Base-by-base conservation (phyloP, 2,888 invertebrate species). In the Campoplex nolae region DNA sequence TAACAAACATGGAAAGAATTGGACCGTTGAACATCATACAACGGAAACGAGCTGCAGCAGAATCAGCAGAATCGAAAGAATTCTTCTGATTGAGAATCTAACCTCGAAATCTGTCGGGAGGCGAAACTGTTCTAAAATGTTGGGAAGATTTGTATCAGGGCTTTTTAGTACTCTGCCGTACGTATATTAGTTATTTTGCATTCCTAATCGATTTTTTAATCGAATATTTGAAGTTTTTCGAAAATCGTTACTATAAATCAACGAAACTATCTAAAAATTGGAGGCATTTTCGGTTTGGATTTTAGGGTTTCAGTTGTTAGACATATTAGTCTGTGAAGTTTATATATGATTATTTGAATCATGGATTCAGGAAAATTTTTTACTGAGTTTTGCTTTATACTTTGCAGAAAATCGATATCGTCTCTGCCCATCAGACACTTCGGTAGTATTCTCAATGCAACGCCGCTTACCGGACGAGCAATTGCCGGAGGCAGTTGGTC, bases 401-500 rank as follows among this genome's bases (percentile, higher is more conserved):
- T 80, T 84, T 78, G 7, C 38, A 90, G 89, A 32, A 83, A 77
- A 51, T 11, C 86, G 4, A 35, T 79, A 16, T 42, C 70, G 2
- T 32, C 82, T 0, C 74, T 51, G 56, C n/a, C 67, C 6, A 81
- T 70, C 13, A 86, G 32, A 48, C 77, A 68, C 32, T 84, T 88
- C n/a, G 67, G 67, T 38, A 82, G 76, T 4, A 67, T 83, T 28
- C 56, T 75, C 13, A 84, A 84, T 84, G 74, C 56, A 32, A 11
- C 56, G 56, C 32, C 58, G 23, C 6, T 71, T 16, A 56, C 35
- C 11, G 54, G 58, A 65, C 83, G 80, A 45, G 76, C 84, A 68
- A 54, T 80, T 54, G 85, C 87, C 51, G 91, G 90, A 79, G 91
- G 91, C 48, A 84, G 88, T 48, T 94, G 94, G 93, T 90, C 89